Conservation (phyloP, 2,888 invertebrate genomes). For the Penaeus monodon region DNA sequence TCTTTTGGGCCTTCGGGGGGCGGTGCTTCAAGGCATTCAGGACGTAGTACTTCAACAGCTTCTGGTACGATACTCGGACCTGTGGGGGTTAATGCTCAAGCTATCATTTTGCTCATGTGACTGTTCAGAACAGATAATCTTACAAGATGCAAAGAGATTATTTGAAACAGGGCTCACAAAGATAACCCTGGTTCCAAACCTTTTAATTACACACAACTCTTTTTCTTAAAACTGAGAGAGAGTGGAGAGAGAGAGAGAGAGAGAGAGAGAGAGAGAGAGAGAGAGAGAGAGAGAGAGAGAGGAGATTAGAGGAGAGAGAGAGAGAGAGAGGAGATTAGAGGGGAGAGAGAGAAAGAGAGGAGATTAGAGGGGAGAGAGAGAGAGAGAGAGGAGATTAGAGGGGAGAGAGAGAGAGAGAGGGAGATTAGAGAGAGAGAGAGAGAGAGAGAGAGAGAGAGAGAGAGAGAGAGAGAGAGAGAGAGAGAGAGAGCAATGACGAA, state of each 20-base stretch:
- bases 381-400: neutral
- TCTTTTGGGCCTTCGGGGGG: slow-evolving; percentile 98
- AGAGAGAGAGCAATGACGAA: neutral
- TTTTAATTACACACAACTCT: no score
- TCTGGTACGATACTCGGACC: slow-evolving; percentile 99
- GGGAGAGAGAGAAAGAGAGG: neutral
- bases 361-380: neutral
- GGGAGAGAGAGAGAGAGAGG: neutral
- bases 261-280: slow-evolving; percentile 2
- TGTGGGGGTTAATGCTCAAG: slow-evolving; percentile 85
- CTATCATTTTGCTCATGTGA: neutral
- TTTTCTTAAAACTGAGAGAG: neutral
- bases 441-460: neutral
- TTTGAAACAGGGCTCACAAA: no score
- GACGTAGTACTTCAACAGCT: slow-evolving; percentile 97
- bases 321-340: no score
- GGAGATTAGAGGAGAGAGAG: no score
- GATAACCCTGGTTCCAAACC: no score
- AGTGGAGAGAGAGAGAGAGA: neutral
- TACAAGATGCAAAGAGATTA: no score
- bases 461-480: neutral
- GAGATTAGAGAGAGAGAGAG: neutral
- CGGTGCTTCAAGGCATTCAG: slow-evolving; percentile 97
- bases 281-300: slow-evolving; percentile 18
- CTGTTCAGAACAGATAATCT: neutral